Evolutionary conservation across 2,113 vertebrate genomes (phyloP), one percentile per base, ranked within the genome.

Genomic region (Chaenogobius annularis): DNA sequence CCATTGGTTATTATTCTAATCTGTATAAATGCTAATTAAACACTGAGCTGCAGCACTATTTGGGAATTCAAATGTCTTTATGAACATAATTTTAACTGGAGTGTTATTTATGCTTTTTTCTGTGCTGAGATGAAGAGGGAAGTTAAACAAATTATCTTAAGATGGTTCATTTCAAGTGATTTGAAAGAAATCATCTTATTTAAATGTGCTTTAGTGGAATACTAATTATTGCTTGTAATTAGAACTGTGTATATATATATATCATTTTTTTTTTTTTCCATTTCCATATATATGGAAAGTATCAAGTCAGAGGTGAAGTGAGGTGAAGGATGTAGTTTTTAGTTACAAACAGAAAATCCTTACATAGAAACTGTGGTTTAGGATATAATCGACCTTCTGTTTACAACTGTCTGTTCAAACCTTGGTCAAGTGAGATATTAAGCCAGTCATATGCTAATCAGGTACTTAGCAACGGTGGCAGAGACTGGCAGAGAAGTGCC

Each of bases 111-210:
- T 65, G 63, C 68, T 64, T 56, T 35, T 62, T 56, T 65, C 68
- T 50, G 44, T 64, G 73, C 66, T 26, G 59, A 68, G 19, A 12
- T 52, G 50, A 61, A 19, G 47, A 22, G 73, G 69, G 52, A 44
- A 67, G 77, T 7, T 73, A 19, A 65, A 55, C 54, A 22, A 70
- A 79, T 76, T 69, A 75, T 48, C 67, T 37, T 44, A 67, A 74
- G 37, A 76, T 70, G 79, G 65, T 66, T 56, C 78, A 88, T 82
- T 55, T 46, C 52, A 62, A 61, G 68, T 46, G 40, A 68, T 79
- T 75, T 43, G 0, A 66, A 64, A 73, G 76, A 75, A 50, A 69
- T 37, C 50, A 69, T 44, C 54, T 79, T 66, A 79, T 83, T 85
- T 67, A 58, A 54, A 68, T 70, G 22, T 52, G 43, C n/a, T 43